phyloP scores from a whole-genome alignment of 2,888 invertebrate genomes.

The Drosophila anomelani region DNA sequence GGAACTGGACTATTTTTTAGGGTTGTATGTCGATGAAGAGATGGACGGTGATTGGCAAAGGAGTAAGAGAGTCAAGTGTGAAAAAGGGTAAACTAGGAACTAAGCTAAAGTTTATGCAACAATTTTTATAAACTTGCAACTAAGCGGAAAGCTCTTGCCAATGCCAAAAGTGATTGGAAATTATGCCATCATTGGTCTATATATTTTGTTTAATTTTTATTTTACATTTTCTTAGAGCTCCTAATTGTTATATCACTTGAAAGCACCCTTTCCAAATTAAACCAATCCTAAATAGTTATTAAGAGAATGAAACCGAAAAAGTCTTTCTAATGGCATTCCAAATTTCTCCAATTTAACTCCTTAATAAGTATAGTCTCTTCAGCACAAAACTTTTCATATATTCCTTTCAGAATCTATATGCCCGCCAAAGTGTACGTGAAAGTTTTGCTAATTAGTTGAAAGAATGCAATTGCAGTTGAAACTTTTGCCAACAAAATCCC shows the following conservation, averaged over 20 bases:
- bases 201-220: too few species aligned
- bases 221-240: neutral
- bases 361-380: neutral
- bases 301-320: neutral
- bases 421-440: conserved; percentile 6
- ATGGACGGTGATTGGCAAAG: neutral
- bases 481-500: conserved; percentile 18
- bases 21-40: conserved; percentile 4
- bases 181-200: too few species aligned
- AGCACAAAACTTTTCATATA: conserved; percentile 4
- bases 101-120: neutral
- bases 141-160: neutral
- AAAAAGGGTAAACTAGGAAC: neutral
- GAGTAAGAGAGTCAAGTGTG: neutral
- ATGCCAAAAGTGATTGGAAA: neutral
- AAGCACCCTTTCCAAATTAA: neutral
- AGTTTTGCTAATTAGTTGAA: conserved; percentile 35
- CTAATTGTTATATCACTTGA: neutral
- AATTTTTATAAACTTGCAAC: neutral
- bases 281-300: neutral
- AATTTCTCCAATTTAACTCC: neutral
- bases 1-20: conserved; percentile 14
- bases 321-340: neutral
- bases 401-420: conserved; percentile 10
- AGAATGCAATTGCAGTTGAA: conserved; percentile 28